Conservation (phyloP, 2,113 vertebrate species). For the Leucosticte australis region DNA sequence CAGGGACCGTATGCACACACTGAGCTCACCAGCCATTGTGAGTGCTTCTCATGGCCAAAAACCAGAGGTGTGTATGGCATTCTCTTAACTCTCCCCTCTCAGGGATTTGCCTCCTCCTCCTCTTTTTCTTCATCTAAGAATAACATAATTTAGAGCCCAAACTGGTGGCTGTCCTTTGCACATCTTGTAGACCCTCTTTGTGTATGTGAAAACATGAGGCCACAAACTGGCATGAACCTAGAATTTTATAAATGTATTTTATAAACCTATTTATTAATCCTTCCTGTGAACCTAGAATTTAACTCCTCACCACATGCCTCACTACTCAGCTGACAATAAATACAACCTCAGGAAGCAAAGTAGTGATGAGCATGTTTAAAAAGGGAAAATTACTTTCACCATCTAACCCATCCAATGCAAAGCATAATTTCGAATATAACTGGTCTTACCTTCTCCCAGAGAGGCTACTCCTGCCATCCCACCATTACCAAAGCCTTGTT, state of each 20-base stretch:
- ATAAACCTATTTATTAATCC: not conserved
- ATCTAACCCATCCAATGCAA: not conserved
- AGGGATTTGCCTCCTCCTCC: not conserved
- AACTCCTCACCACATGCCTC: rapidly evolving
- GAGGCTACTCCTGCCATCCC: not conserved
- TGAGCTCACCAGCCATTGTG: not conserved
- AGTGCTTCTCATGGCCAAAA: not conserved
- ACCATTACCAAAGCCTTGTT: not conserved
- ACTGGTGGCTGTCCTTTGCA: not conserved
- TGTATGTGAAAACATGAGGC: not conserved
- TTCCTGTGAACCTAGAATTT: not conserved
- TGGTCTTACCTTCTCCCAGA: not conserved
- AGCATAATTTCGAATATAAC: not conserved
- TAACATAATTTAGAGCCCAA: not conserved
- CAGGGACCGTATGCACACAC: rapidly evolving
- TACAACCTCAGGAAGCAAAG: not conserved
- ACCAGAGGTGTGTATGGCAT: rapidly evolving
- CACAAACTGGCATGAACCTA: not conserved
- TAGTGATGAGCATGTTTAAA: not conserved
- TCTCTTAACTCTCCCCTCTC: not conserved
- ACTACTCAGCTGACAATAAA: not conserved
- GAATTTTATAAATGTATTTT: not conserved
- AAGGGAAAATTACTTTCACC: not conserved
- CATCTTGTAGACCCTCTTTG: not conserved
- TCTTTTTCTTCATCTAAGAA: not conserved